These are phyloP conservation scores for Argopecten irradians DNA, from an alignment of 1,140 invertebrate species.

Conservation along the genomic window DNA sequence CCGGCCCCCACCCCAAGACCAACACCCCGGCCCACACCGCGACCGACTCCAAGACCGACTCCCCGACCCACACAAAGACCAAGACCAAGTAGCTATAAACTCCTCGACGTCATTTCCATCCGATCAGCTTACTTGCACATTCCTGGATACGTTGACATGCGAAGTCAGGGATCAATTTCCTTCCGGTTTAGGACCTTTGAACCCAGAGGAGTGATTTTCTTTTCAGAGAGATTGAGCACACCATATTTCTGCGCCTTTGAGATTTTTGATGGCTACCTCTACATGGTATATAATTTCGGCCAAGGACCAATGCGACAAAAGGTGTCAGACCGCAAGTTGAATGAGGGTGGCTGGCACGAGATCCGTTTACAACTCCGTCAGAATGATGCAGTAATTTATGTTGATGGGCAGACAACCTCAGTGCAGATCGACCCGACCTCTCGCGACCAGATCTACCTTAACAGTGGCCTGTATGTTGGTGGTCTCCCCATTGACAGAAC, in stretches of 20 bases:
- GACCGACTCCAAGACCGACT: not conserved
- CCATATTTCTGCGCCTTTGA: slow-evolving; percentile 51
- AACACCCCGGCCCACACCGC: slow-evolving; percentile 6
- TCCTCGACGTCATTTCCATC: slow-evolving; percentile 41
- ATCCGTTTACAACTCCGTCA: slow-evolving; percentile 40
- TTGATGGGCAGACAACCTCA: slow-evolving; percentile 32
- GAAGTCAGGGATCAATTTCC: slow-evolving; percentile 31
- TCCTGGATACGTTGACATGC: slow-evolving; percentile 38
- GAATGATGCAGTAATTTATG: slow-evolving; percentile 15
- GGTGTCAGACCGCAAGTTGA: slow-evolving; percentile 55
- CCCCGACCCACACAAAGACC: slow-evolving; percentile 6
- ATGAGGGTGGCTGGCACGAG: slow-evolving; percentile 62
- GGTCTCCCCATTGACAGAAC: slow-evolving; percentile 48
- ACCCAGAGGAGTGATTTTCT: slow-evolving; percentile 39
- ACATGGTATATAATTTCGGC: slow-evolving; percentile 67
- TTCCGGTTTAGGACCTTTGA: slow-evolving; percentile 45
- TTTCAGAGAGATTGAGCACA: not conserved
- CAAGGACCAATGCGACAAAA: slow-evolving; percentile 41
- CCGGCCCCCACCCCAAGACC: not conserved
- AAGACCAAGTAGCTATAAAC: slow-evolving; percentile 6
- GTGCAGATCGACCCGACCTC: slow-evolving; percentile 9
- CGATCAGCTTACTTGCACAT: slow-evolving; percentile 26
- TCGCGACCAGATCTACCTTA: slow-evolving; percentile 26
- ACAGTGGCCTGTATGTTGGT: slow-evolving; percentile 38
- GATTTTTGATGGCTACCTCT: slow-evolving; percentile 68